phyloP scores from a whole-genome alignment of 92 coral and sea anemone genomes.

The Diadumene lineata region DNA sequence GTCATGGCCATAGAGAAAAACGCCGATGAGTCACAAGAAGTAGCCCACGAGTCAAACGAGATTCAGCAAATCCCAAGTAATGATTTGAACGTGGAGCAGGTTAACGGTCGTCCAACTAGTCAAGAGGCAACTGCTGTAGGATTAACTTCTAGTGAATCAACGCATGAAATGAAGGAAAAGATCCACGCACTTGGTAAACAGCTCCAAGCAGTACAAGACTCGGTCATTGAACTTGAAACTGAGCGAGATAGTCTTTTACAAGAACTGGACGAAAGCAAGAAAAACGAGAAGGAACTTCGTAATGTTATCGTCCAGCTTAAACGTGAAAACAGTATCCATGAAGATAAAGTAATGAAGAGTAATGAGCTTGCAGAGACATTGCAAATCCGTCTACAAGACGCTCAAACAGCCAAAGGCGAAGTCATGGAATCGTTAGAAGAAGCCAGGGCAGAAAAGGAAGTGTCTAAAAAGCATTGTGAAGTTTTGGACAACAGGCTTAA shows the following conservation, averaged over 20 bases:
- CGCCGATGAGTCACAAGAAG: not conserved
- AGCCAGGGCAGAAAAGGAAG: conserved; percentile 63
- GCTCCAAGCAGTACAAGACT: conserved; percentile 44
- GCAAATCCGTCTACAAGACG: conserved; percentile 78
- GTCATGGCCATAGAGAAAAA: not conserved
- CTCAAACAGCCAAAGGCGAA: conserved; percentile 83
- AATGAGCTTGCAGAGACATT: conserved; percentile 69
- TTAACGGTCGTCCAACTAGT: conserved; percentile 11
- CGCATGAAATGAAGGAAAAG: conserved; percentile 44
- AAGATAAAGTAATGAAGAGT: conserved; percentile 65
- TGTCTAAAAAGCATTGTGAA: conserved; percentile 55
- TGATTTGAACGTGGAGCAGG: conserved; percentile 6
- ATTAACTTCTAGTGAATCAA: conserved; percentile 34
- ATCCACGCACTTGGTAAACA: conserved; percentile 43
- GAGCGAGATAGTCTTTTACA: conserved; percentile 67
- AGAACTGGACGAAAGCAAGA: conserved; percentile 65
- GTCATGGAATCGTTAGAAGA: conserved; percentile 76
- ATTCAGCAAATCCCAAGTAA: not conserved
- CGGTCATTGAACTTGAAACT: conserved; percentile 59
- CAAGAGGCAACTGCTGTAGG: conserved; percentile 23
- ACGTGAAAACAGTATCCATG: conserved; percentile 58
- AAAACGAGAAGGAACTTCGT: conserved; percentile 61
- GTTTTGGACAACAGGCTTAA: conserved; percentile 49
- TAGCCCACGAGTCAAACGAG: not conserved
- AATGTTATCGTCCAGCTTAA: conserved; percentile 52